Conservation (phyloP, 2,797 vertebrate genomes). For the Acipenser transmontanus region DNA sequence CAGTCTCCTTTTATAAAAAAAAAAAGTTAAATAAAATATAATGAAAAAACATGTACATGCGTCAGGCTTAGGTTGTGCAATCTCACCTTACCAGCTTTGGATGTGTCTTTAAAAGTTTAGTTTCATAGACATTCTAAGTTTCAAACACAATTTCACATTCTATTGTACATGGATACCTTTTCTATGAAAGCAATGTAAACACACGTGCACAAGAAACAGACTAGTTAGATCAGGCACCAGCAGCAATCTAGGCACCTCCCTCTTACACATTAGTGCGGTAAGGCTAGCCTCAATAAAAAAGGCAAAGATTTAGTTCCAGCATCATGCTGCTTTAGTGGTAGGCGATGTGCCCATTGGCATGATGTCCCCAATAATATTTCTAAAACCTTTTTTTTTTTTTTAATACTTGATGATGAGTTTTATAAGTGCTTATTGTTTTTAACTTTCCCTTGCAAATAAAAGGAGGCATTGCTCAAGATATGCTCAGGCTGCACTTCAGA, state of each 20-base stretch:
- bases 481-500: no score
- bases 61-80: constrained; percentile 65
- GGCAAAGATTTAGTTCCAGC: no score
- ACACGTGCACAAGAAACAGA: constrained; percentile 1
- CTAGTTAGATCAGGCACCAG: constrained; percentile 12
- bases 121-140: constrained; percentile 11
- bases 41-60: constrained; percentile 48
- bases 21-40: no score
- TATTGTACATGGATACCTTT: constrained; percentile 1
- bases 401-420: no score
- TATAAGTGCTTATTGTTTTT: no score
- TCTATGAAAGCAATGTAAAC: constrained; percentile 9
- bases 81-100: background rate
- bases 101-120: background rate
- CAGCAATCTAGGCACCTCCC: constrained; percentile 13
- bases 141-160: constrained; percentile 9
- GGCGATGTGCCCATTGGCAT: no score
- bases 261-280: constrained; percentile 2
- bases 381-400: no score
- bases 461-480: no score
- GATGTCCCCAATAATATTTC: no score
- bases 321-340: no score
- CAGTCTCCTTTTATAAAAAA: no score
- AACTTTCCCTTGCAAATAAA: no score
- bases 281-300: background rate